Conservation (phyloP, 2,797 vertebrate species). For the Pagetopsis macropterus region DNA sequence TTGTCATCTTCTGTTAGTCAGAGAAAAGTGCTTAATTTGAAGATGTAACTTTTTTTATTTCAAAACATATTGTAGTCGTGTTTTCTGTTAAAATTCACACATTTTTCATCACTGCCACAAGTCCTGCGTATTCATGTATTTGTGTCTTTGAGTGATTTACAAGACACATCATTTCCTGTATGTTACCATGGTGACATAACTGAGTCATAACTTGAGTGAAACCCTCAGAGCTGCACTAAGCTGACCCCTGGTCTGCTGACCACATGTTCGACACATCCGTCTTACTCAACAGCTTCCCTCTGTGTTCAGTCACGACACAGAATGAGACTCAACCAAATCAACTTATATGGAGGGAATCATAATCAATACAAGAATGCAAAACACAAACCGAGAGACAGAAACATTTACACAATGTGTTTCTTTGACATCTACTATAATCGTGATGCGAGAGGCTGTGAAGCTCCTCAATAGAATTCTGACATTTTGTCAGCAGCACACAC, state of each 20-base stretch:
- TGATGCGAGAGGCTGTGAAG: conserved; percentile 17
- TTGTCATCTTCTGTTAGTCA: no score
- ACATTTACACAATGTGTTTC: conserved; percentile 37
- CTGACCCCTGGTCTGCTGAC: conserved; percentile 43
- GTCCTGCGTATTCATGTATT: not conserved
- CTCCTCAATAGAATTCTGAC: conserved; percentile 36
- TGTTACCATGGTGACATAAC: conserved; percentile 5
- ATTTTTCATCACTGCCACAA: not conserved
- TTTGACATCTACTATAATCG: conserved; percentile 32
- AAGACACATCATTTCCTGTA: conserved; percentile 2
- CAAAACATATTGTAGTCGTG: no score
- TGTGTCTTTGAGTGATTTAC: not conserved
- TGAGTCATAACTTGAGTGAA: conserved; percentile 4
- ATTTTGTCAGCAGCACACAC: conserved; percentile 49
- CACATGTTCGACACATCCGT: conserved; percentile 50
- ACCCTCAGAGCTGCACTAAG: conserved; percentile 10
- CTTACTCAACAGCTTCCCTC: conserved; percentile 18
- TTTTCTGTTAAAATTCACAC: not conserved
- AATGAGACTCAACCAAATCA: not conserved
- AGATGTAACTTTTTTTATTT: no score
- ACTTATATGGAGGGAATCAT: conserved; percentile 4
- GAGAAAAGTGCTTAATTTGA: no score
- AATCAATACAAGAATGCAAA: conserved; percentile 31
- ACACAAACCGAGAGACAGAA: not conserved
- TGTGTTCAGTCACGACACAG: conserved; percentile 20